Evolutionary conservation across 2,113 vertebrate species (phyloP).

Genomic region (Acanthisitta chloris): DNA sequence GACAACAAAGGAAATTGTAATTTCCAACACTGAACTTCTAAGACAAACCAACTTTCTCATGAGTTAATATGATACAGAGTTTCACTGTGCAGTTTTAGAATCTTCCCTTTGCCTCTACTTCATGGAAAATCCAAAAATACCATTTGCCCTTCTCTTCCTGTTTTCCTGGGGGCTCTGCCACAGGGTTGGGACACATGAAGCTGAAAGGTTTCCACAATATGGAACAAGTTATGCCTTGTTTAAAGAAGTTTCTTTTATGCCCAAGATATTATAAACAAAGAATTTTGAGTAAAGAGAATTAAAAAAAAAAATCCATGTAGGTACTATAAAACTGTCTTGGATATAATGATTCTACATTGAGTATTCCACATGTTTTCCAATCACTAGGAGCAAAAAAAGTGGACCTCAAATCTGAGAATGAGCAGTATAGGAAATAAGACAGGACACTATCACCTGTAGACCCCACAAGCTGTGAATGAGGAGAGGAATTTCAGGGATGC

Average conservation of each 20-base stretch:
- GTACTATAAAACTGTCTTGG: background rate
- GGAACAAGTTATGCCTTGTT: background rate
- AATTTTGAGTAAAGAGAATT: background rate
- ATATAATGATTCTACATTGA: background rate
- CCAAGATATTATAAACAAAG: background rate
- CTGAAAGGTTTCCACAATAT: background rate
- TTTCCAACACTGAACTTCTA: background rate
- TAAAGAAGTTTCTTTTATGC: background rate
- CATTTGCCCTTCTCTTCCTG: background rate
- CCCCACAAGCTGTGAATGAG: background rate
- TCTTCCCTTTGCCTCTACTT: background rate
- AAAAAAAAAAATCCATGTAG: background rate
- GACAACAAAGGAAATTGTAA: background rate
- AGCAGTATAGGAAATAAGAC: background rate
- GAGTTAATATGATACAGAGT: background rate
- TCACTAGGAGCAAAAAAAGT: background rate
- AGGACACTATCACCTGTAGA: background rate
- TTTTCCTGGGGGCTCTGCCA: background rate
- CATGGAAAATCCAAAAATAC: background rate
- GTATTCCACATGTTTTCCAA: background rate
- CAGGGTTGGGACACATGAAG: background rate
- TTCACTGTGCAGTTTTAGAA: background rate
- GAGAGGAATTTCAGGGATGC: background rate
- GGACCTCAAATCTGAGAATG: background rate
- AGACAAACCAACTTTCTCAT: background rate